Percentiles rank a stretch among this genome's conserved stretches.
phyloP scores from a whole-genome alignment of 2,888 invertebrate species.

The Copidosoma aretas region DNA sequence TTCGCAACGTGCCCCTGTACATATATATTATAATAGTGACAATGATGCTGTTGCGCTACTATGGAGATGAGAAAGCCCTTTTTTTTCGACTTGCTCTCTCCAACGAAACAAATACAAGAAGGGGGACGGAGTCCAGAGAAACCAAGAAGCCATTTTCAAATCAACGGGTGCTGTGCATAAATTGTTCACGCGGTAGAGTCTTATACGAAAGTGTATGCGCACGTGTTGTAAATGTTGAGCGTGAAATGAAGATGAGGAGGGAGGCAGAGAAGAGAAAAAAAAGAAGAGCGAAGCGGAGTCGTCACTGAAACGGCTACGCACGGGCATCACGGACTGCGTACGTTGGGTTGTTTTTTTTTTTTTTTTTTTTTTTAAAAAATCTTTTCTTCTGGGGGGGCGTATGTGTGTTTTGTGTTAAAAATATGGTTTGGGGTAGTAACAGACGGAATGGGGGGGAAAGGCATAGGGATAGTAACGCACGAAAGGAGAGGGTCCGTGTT shows the following conservation, averaged over 20 bases:
- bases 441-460: too few relatives aligned
- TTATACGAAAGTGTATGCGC: too few relatives aligned
- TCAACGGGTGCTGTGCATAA: constrained; percentile 40
- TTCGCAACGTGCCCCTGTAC: constrained; percentile 5
- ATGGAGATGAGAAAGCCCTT: constrained; percentile 8
- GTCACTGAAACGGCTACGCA: not conserved
- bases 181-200: constrained; percentile 1
- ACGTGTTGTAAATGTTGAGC: not conserved
- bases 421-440: too few relatives aligned
- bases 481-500: too few relatives aligned
- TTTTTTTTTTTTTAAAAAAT: constrained; percentile 20
- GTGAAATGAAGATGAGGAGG: not conserved
- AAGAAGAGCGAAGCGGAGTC: too few relatives aligned
- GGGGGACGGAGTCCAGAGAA: not conserved
- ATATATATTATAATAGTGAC: too few relatives aligned
- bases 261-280: too few relatives aligned
- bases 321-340: not conserved
- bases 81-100: constrained; percentile 21
- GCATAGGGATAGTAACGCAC: too few relatives aligned
- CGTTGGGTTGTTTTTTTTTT: constrained; percentile 23
- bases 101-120: not conserved
- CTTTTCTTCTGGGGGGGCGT: too few relatives aligned
- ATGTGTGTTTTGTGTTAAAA: not conserved
- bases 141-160: constrained; percentile 31
- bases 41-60: not conserved